Percentiles rank a stretch among this genome's conserved stretches.
phyloP scores from a whole-genome alignment of 2,888 invertebrate genomes.

The Brachylomia viminalis region DNA sequence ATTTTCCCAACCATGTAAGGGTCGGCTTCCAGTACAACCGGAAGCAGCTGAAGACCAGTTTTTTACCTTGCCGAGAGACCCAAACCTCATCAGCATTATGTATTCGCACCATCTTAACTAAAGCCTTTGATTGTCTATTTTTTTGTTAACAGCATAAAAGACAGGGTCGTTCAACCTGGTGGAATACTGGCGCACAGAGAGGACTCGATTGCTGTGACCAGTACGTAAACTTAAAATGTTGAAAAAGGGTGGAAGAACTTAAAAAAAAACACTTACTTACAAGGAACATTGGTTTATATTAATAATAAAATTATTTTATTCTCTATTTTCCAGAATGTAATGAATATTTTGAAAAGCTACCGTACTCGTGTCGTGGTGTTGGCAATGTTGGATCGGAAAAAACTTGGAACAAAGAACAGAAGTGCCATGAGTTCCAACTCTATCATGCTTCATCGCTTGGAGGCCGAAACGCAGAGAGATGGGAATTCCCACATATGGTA shows the following conservation, averaged over 20 bases:
- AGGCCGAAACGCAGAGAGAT: slow-evolving; percentile 40
- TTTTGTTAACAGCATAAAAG: not conserved
- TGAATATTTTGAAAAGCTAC: slow-evolving; percentile 50
- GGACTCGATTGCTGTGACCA: slow-evolving; percentile 17
- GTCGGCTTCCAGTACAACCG: too few relatives aligned
- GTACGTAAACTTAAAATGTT: slow-evolving; percentile 17
- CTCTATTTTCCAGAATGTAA: slow-evolving; percentile 40
- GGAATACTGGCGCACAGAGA: not conserved
- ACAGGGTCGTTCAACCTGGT: not conserved
- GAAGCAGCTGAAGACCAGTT: not conserved
- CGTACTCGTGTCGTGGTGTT: slow-evolving; percentile 31
- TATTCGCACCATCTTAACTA: too few relatives aligned
- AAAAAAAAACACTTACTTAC: not conserved
- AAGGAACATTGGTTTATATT: not conserved
- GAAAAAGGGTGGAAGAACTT: too few relatives aligned
- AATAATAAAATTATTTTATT: not conserved
- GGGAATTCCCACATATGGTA: slow-evolving; percentile 60
- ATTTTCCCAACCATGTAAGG: not conserved
- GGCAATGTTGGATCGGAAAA: not conserved
- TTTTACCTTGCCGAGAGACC: not conserved
- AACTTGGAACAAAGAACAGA: slow-evolving; percentile 4
- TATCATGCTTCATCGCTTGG: slow-evolving; percentile 16
- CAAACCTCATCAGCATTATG: too few relatives aligned
- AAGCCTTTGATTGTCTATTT: not conserved
- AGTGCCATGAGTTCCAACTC: slow-evolving; percentile 5